Base-by-base conservation (phyloP, 2,797 vertebrate species). In the Clangula hyemalis region DNA sequence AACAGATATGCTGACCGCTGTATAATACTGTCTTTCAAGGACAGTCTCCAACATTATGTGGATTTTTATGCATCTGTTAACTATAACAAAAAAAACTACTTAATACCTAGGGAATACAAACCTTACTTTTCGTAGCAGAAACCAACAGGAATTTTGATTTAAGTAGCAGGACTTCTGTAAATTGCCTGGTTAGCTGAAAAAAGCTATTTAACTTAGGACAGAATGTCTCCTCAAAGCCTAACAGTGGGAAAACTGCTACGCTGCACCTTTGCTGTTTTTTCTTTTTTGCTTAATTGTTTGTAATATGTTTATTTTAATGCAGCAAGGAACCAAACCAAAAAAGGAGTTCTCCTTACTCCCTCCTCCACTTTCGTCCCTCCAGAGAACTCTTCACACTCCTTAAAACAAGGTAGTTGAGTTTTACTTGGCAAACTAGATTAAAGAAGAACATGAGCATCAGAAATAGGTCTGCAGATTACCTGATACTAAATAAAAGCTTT, bases 391-490 rank as follows among this genome's bases (percentile, higher is more conserved):
- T 69, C 19, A 24, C 20, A 41, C 14, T 45, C 30, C 51, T 66
- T 70, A 43, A 69, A 49, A 4, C 4, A 19, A 38, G 47, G 12
- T 3, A 71, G 19, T 1, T 49, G 21, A 79, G 41, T 66, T 80
- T 78, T 61, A 38, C 19, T 13, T 54, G 47, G 53, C 6, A 51
- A 86, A 36, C 9, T 5, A 3, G 64, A 38, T 20, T 18, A 20
- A 6, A 30, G 11, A 77, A 73, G 6, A 69, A 56, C 1, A 19
- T 7, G n/a, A 69, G 12, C 24, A 68, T 21, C 43, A 69, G 32
- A 8, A 30, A 32, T 2, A 77, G 13, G 20, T 36, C 41, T 60
- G 24, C 1, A 0, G 13, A 28, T 41, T 39, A 43, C 6, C 20
- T 30, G 20, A 2, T 20, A 54, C 25, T 60, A 73, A 81, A 51